Evolutionary conservation across 2,888 invertebrate genomes (phyloP), one percentile per base, ranked within the genome.

Genomic region (Tubulanus polymorphus): DNA sequence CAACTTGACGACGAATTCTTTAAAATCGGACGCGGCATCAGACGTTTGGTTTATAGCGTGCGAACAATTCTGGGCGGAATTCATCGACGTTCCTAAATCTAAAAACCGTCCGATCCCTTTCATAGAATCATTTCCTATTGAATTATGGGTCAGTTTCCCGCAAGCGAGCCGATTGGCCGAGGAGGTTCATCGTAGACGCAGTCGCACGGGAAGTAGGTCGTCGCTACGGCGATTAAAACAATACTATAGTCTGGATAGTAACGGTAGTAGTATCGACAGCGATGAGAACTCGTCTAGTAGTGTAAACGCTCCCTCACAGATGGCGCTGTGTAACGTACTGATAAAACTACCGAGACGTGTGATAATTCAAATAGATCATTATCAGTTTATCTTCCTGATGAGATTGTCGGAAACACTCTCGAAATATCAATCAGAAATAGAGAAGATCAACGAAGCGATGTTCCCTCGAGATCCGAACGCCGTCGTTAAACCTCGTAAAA

Each of bases 51-150:
- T 90, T 75, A 85, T 91, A 15, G 85, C 87, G 66, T 83, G 90
- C 41, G 94, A 95, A 75, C 94, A 95, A 0, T 84, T 93, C 51
- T 95, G 94, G 93, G 88, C 89, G 12, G 95, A 95, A 79, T 94
- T 94, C 78, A 83, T 87, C 60, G 93, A 92, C 5, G 89, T 90
- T 1, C 83, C 89, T 28, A 89, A 90, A 0, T 83, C 68, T 51
- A 64, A 65, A 23, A 67, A 65, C 27, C 64, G 79, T 51, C 79
- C 80, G 0, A 70, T 77, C 30, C 74, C 81, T 10, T 79, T 81
- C 62, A 69, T 82, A 8, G 81, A 81, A 59, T 79, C 93, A 3
- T 88, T 93, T 63, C 94, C 93, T 0, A 80, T 93, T 26, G 90
- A 91, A 1, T 80, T 92, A 12, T 94, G 94, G 94, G 81, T 91